Conservation (phyloP, 2,888 invertebrate genomes). For the Lamellibrachia columna region DNA sequence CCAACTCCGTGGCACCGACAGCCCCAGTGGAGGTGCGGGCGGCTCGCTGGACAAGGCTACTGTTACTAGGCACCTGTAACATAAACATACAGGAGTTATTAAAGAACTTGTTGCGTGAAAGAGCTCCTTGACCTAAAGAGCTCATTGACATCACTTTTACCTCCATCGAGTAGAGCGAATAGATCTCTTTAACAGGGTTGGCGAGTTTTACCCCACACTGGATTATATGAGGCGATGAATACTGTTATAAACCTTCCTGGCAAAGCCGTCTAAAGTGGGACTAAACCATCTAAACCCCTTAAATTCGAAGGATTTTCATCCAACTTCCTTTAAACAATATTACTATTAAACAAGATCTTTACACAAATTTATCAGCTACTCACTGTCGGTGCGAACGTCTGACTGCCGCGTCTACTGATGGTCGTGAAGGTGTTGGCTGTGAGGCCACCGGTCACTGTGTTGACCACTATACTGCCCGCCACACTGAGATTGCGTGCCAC, state of each 20-base stretch:
- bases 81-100: neutral
- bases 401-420: slow-evolving; percentile 46
- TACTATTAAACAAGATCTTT: neutral
- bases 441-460: slow-evolving; percentile 41
- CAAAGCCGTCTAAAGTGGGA: no score
- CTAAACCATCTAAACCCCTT: no score
- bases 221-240: no score
- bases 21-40: neutral
- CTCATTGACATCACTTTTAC: no score
- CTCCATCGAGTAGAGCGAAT: no score
- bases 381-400: slow-evolving; percentile 1
- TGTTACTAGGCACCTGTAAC: slow-evolving; percentile 37
- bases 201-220: no score
- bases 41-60: slow-evolving; percentile 44
- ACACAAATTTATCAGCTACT: slow-evolving; percentile 20
- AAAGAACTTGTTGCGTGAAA: no score
- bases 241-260: no score
- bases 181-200: no score
- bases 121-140: no score
- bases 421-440: slow-evolving; percentile 46
- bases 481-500: slow-evolving; percentile 45
- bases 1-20: neutral
- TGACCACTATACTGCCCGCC: slow-evolving; percentile 54
- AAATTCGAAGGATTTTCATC: no score
- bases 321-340: neutral